Evolutionary conservation across 2,888 invertebrate genomes (phyloP), one percentile per base, ranked within the genome.

Genomic region (Linnaemya vulpina): DNA sequence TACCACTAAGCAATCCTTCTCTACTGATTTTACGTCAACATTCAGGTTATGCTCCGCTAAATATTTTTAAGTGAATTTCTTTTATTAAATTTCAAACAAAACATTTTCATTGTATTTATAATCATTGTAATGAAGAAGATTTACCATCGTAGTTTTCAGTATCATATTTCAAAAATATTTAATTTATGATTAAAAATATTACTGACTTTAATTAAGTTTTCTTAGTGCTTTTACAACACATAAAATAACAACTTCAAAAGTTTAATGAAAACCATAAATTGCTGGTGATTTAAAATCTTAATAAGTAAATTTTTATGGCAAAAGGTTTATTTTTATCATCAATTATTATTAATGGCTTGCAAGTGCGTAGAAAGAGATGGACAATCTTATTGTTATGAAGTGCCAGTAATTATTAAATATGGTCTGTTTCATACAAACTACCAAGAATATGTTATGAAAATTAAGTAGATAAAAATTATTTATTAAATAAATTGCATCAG

Each of bases 241-340:
- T n/a, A 49, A 40, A 73, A 75, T 20, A 55, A 35, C n/a, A 15
- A 20, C 62, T 38, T 40, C 15, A 55, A 22, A 51, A 25, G 40
- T 46, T 75, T 75, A 71, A 84, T 84, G 43, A 67, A 73, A 73
- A 38, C 71, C 49, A 81, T 81, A 74, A 80, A 77, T 74, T 65
- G 58, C 71, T 80, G n/a, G 43, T 65, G 51, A 22, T 70, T 49
- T 70, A 49, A 55, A 74, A 38, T 62, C 43, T 65, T 51, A 53
- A 60, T 74, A 55, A 65, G 55, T 15, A 58, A 71, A 74, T 74
- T 46, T 63, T 43, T 43, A 63, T 63, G 43, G 10, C 22, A 38
- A 63, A 43, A 63, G 0, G 10, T 11, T 63, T 63, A 63, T 63
- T 63, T 70, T 67, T 30, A 55, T 40, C 13, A 62, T 35, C 25